Evolutionary conservation across 2,888 invertebrate genomes (phyloP), one percentile per base, ranked within the genome.

Genomic region (Boloria euphrosyne): DNA sequence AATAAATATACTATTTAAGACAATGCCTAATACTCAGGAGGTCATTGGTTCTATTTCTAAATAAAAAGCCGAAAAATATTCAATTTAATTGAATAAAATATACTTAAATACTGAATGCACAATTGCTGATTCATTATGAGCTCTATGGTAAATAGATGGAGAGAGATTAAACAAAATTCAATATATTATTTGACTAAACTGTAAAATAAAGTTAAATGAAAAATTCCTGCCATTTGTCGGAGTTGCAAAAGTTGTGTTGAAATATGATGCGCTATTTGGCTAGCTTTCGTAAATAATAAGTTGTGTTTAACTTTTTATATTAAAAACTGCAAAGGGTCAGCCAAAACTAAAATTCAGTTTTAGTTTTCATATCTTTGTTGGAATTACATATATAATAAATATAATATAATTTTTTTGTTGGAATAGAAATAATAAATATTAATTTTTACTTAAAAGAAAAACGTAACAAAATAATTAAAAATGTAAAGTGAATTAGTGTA

Each of bases 241-340:
- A 59, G 67, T 70, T 67, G 53, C 18, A 73, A 74, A 74, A 76
- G 68, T 73, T 66, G 55, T 67, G 74, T 53, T 62, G 67, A 69
- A 69, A 69, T 69, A 62, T 62, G 65, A 66, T 62, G 69, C 65
- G 52, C 59, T 59, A 57, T 60, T 50, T 62, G 54, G 65, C 46
- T 27, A 52, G 57, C 62, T 65, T 62, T 58, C 46, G 51, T 64
- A 64, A 64, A 64, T 64, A 64, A 52, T 68, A 62, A 65, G 65
- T 65, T 68, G 62, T 57, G 52, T 62, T 62, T 68, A 68, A 65
- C 65, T 65, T 67, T 68, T 68, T 58, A 65, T 68, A 64, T 68
- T 64, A 64, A 68, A 68, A 66, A 51, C 44, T 17, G 67, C n/a
- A 57, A 57, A 61, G 54, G 60, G 63, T 57, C 63, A 44, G 47